Percentiles rank a stretch among this genome's conserved stretches.
Conservation (phyloP, 2,113 vertebrate genomes). For the Tupaia tana region DNA sequence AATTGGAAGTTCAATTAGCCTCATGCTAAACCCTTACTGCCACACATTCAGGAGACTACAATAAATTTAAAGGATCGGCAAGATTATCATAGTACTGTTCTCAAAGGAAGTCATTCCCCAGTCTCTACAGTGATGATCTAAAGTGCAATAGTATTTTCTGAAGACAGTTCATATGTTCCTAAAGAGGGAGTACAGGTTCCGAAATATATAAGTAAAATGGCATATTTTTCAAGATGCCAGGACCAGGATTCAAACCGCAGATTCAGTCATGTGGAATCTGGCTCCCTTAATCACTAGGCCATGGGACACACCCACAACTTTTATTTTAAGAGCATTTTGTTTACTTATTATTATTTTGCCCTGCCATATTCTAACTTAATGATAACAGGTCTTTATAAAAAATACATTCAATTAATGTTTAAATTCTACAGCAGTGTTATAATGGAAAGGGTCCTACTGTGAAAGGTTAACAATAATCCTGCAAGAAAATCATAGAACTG, state of each 20-base stretch:
- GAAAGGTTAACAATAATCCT: neutral
- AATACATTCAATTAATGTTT: neutral
- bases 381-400: neutral
- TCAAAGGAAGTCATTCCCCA: neutral
- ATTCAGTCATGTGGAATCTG: too few relatives aligned
- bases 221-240: neutral
- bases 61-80: slow-evolving; percentile 4
- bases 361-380: neutral
- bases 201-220: neutral
- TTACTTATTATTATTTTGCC: slow-evolving; percentile 29
- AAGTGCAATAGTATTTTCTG: neutral
- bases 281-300: too few relatives aligned
- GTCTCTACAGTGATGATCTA: neutral
- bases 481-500: neutral
- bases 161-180: neutral
- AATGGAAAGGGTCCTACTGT: neutral
- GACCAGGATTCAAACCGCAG: too few relatives aligned
- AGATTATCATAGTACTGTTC: neutral
- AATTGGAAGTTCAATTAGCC: neutral
- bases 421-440: neutral
- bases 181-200: neutral
- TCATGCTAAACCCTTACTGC: neutral
- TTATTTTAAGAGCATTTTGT: neutral
- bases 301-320: neutral
- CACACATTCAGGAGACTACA: neutral